These are phyloP conservation scores for Sarcophaga carnaria DNA, from an alignment of 2,888 invertebrate genomes.

Conservation along the genomic window DNA sequence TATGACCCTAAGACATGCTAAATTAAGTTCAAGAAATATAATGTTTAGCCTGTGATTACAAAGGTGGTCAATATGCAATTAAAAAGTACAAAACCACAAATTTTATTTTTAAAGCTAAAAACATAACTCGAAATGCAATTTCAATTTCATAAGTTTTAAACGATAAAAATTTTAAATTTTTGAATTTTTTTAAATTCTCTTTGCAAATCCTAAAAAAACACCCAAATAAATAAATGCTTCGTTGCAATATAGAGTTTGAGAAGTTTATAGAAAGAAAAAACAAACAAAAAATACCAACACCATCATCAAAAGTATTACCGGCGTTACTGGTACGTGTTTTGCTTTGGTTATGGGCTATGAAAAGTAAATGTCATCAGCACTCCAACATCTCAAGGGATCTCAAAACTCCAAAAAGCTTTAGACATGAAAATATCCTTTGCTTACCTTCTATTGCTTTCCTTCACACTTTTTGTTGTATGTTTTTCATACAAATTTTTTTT, in stretches of 20 bases:
- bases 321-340: conserved; percentile 43
- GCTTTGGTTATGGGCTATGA: conserved; percentile 51
- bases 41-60: not conserved
- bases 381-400: conserved; percentile 63
- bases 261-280: not conserved
- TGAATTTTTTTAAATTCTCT: too few species aligned
- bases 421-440: conserved; percentile 39
- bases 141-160: too few species aligned
- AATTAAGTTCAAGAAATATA: not conserved
- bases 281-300: conserved; percentile 7
- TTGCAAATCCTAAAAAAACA: too few species aligned
- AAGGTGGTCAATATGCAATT: not conserved
- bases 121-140: too few species aligned
- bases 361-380: conserved; percentile 68
- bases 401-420: conserved; percentile 57
- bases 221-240: not conserved
- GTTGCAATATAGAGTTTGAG: conserved; percentile 14
- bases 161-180: too few species aligned
- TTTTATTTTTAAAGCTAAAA: too few species aligned
- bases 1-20: conserved; percentile 56
- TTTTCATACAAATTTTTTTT: conserved; percentile 26
- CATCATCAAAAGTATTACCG: conserved; percentile 16
- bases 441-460: conserved; percentile 7
- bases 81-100: not conserved
- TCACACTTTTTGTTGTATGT: not conserved